Percentiles rank a stretch among this genome's conserved stretches.
Conservation (phyloP, 2,797 vertebrate genomes). For the Mormyrops attenuatus region DNA sequence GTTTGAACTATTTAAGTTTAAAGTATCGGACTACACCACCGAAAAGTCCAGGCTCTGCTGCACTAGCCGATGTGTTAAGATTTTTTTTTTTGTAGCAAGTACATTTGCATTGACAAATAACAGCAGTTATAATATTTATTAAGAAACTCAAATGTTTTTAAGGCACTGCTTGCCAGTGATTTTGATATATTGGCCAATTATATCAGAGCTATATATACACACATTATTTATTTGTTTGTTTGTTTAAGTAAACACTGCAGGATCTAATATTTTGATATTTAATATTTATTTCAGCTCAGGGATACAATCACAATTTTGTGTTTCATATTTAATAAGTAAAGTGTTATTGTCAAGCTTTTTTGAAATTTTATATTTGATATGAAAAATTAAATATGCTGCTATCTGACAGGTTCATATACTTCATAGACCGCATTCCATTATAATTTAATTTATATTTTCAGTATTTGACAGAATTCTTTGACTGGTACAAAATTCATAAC, state of each 20-base stretch:
- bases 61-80: constrained; percentile 47
- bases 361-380: background rate
- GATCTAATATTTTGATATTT: background rate
- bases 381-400: background rate
- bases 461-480: constrained; percentile 34
- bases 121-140: background rate
- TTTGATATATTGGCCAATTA: background rate
- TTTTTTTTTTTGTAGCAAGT: background rate
- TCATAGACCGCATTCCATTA: background rate
- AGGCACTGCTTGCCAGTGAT: background rate
- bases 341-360: background rate
- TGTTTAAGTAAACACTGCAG: background rate
- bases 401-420: background rate
- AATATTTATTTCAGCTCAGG: background rate
- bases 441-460: background rate
- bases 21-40: background rate
- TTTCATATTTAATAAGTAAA: background rate
- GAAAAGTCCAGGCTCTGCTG: background rate
- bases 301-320: background rate
- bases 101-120: constrained; percentile 1
- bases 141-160: background rate
- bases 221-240: background rate
- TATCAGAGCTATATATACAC: background rate
- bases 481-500: constrained; percentile 57
- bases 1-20: background rate